Base-by-base conservation (phyloP, 1,140 invertebrate genomes). In the Anastrepha ludens region DNA sequence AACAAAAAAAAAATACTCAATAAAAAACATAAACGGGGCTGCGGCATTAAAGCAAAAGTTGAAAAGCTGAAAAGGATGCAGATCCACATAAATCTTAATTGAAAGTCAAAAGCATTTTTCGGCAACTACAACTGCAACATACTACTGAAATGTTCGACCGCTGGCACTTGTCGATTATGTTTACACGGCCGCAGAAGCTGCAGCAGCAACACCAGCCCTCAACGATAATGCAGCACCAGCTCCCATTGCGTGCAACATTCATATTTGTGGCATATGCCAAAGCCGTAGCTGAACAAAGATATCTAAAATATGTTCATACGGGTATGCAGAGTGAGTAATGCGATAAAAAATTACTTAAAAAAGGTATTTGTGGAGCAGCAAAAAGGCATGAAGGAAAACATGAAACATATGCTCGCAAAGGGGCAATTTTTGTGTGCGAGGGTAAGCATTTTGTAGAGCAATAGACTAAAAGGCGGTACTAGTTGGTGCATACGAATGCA, bases 81-180 rank as follows among this genome's bases (percentile, higher is more conserved):
- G 41, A 44, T 74, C 41, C 67, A 74, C 5, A 74, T 74, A 74
- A 74, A 74, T 74, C 67, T 74, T 74, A 74, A 74, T 74, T 74
- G 67, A 74, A 74, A 74, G 67, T 74, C 41, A 74, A 74, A 74
- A 74, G 67, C 67, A 74, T 74, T 74, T 74, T 74, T 74, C 67
- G 67, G 67, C 67, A 74, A 44, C 67, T 9, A 67, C 50, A 67
- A 67, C 4, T 74, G 39, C 67, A 41, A 17, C 67, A 13, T 39
- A 17, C 29, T 29, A 17, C 17, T 62, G 15, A 62, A 17, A 58
- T 58, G 60, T 39, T 44, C 29, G 13, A 74, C 67, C 67, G 41
- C 67, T 41, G 50, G 6, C 50, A 55, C 50, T 55, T 11, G 8
- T 62, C 67, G 67, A 74, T 74, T 74, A 74, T 74, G 67, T 74